Evolutionary conservation across 1,140 invertebrate species (phyloP), one percentile per base, ranked within the genome.

Genomic region (Trichonephila clavipes): DNA sequence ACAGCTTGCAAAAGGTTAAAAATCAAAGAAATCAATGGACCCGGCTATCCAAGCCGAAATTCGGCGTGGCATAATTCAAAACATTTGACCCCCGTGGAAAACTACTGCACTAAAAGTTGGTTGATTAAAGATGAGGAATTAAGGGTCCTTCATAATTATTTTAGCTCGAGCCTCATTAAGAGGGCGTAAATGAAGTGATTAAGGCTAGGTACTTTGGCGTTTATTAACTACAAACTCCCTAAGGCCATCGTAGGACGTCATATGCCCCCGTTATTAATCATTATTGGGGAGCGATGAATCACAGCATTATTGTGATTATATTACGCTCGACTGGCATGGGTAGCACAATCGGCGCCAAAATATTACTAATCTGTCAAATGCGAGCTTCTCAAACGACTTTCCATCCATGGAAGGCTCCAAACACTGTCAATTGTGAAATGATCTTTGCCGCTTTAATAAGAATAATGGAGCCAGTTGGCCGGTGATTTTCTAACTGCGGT

Each of bases 281-380:
- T n/a, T 85, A 85, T 85, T n/a, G 44, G 83, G 83, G 21, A 14
- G 51, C 83, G 24, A 59, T 85, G 83, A 85, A 85, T 85, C 83
- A 85, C 83, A 85, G 58, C 83, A n/a, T n/a, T n/a, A n/a, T 85
- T 85, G 24, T 85, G 83, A 85, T 59, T 85, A 21, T 85, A 85
- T 85, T 85, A 85, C 51, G 28, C 28, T 40, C 28, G 28, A 8
- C 72, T 40, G 72, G 24, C 16, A n/a, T n/a, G n/a, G n/a, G n/a
- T n/a, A n/a, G n/a, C n/a, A n/a, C n/a, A n/a, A n/a, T n/a, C n/a
- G n/a, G 62, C 62, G 51, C 51, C 62, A 7, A 3, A 19, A 19
- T 64, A n/a, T 64, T 21, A 64, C 62, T 64, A 64, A 64, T 64
- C 72, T 85, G n/a, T n/a, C n/a, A n/a, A 61, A 85, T 85, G 83